Percentiles rank a stretch among this genome's conserved stretches.
These are phyloP conservation scores for Cottus gobio DNA, from an alignment of 2,113 vertebrate species.

Conservation along the genomic window DNA sequence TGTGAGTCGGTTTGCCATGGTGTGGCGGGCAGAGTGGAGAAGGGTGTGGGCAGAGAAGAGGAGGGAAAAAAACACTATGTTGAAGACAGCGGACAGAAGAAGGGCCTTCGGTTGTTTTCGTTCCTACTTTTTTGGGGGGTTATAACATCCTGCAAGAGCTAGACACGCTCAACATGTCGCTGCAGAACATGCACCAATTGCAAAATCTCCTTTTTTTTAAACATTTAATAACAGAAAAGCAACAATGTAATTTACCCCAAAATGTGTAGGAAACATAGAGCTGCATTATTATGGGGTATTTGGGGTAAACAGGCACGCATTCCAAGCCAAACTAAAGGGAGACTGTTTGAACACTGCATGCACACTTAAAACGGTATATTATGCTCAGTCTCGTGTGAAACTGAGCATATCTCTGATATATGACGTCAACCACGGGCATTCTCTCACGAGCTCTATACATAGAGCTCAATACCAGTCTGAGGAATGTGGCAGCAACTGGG, in stretches of 20 bases:
- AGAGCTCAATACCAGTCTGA: constrained; percentile 58
- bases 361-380: background rate
- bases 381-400: background rate
- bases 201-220: background rate
- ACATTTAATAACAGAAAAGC: background rate
- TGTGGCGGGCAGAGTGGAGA: constrained; percentile 42
- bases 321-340: background rate
- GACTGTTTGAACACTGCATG: background rate
- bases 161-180: background rate
- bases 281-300: background rate
- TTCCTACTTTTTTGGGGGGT: background rate
- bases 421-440: constrained; percentile 13
- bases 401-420: background rate
- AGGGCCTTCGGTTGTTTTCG: background rate
- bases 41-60: constrained; percentile 29
- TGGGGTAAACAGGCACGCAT: background rate
- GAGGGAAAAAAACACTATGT: background rate
- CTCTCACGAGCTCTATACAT: constrained; percentile 61
- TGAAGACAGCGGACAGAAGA: background rate
- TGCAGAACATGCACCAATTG: background rate
- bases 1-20: constrained; percentile 50
- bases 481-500: constrained; percentile 78
- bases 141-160: background rate
- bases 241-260: background rate
- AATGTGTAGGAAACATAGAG: background rate